A percentile compares a stretch with the other conserved stretches of the same genome.
phyloP scores from a whole-genome alignment of 1,140 invertebrate genomes.

The Lethocerus indicus region DNA sequence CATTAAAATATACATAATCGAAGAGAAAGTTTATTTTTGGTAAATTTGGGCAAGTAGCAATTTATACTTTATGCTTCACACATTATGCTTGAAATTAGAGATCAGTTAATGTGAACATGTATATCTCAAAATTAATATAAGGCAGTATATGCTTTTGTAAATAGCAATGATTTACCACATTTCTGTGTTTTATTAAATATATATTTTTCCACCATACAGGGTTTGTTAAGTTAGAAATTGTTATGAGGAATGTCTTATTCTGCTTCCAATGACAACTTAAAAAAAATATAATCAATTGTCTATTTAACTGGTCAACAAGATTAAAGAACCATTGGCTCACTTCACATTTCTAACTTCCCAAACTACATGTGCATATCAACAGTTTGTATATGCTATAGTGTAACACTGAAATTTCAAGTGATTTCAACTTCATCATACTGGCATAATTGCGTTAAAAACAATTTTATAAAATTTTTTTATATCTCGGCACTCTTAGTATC shows the following conservation, averaged over 20 bases:
- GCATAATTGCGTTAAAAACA: constrained; percentile 2
- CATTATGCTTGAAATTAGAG: constrained; percentile 6
- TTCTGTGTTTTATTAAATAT: constrained; percentile 2
- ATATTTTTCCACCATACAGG: not conserved
- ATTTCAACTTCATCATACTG: no score
- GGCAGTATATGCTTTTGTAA: constrained; percentile 3
- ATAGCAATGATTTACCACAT: not conserved
- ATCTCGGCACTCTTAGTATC: constrained; percentile 14
- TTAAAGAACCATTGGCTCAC: no score
- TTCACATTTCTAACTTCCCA: constrained; percentile 7
- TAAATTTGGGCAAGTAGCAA: constrained; percentile 1
- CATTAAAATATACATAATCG: not conserved
- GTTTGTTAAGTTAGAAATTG: constrained; percentile 7
- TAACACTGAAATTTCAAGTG: no score
- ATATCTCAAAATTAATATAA: constrained; percentile 6
- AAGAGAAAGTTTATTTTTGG: constrained; percentile 6
- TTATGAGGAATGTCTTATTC: not conserved
- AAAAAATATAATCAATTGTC: no score
- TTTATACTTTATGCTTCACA: constrained; percentile 4
- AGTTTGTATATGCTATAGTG: not conserved
- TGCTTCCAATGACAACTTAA: no score
- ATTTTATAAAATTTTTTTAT: constrained; percentile 4
- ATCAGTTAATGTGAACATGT: constrained; percentile 7
- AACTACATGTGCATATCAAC: constrained; percentile 2
- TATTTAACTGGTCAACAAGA: no score